These are phyloP conservation scores for Paratilapia polleni DNA, from an alignment of 2,113 vertebrate species.

Conservation along the genomic window DNA sequence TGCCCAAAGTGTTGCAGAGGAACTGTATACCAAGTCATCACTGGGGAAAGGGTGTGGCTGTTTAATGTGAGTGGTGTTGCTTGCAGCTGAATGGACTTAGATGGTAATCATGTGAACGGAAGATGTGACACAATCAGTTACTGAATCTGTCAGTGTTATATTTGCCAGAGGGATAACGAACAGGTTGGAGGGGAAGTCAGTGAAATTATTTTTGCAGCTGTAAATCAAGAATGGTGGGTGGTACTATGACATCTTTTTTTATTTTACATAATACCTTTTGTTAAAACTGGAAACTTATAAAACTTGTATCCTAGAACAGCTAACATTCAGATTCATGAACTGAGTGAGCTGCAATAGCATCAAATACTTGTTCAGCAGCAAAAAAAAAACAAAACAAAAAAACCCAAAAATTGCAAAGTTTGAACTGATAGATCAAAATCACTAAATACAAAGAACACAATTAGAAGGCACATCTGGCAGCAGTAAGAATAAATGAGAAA, in stretches of 20 bases:
- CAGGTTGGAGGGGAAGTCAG: neutral
- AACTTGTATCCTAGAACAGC: neutral
- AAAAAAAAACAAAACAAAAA: neutral
- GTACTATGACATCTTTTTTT: neutral
- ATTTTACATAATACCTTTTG: too few relatives aligned
- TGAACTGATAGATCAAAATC: neutral
- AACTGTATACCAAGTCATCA: conserved; percentile 9
- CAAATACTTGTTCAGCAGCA: neutral
- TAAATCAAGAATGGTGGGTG: neutral
- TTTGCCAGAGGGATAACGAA: neutral
- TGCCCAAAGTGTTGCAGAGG: neutral
- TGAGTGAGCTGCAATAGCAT: neutral
- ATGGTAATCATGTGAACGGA: neutral
- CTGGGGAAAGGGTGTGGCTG: conserved; percentile 25
- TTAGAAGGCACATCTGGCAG: conserved; percentile 35
- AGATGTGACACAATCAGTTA: neutral
- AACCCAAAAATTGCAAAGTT: conserved; percentile 23
- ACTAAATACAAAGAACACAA: neutral
- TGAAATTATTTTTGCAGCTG: neutral
- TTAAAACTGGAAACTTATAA: too few relatives aligned
- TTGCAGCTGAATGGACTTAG: neutral
- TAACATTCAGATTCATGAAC: neutral
- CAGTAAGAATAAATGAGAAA: conserved; percentile 15
- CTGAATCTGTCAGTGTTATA: neutral
- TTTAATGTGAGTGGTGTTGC: neutral